These are phyloP conservation scores for Oplegnathus fasciatus DNA, from an alignment of 2,113 vertebrate species.

Conservation along the genomic window DNA sequence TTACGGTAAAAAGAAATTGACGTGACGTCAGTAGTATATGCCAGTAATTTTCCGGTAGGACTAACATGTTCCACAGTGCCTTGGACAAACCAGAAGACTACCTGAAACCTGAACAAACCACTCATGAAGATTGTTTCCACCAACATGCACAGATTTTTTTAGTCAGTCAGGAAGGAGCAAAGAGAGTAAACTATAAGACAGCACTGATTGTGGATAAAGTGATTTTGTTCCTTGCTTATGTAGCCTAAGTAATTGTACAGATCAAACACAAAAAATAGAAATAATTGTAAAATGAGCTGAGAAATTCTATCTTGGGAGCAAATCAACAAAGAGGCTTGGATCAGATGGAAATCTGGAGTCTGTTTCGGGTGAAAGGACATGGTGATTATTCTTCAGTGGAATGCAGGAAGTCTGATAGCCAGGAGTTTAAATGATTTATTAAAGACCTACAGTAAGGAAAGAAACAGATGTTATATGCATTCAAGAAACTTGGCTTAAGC, in stretches of 20 bases:
- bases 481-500: not conserved
- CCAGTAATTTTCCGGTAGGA: conserved; percentile 59
- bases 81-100: not conserved
- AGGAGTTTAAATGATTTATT: not conserved
- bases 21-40: conserved; percentile 34
- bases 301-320: not conserved
- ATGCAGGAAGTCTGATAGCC: too few relatives aligned
- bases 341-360: too few relatives aligned
- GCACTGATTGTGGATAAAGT: too few relatives aligned
- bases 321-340: not conserved
- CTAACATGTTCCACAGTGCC: not conserved
- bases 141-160: not conserved
- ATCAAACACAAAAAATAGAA: not conserved
- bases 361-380: too few relatives aligned
- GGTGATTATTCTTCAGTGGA: too few relatives aligned
- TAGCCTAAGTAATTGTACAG: not conserved
- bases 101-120: not conserved
- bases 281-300: too few relatives aligned
- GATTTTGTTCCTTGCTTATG: too few relatives aligned
- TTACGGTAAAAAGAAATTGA: conserved; percentile 59
- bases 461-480: not conserved
- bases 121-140: not conserved
- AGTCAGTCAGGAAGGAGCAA: not conserved
- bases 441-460: not conserved
- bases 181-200: too few relatives aligned